Evolutionary conservation across 2,113 vertebrate species (phyloP), one percentile per base, ranked within the genome.

Genomic region (Hippocampus guttulatus): DNA sequence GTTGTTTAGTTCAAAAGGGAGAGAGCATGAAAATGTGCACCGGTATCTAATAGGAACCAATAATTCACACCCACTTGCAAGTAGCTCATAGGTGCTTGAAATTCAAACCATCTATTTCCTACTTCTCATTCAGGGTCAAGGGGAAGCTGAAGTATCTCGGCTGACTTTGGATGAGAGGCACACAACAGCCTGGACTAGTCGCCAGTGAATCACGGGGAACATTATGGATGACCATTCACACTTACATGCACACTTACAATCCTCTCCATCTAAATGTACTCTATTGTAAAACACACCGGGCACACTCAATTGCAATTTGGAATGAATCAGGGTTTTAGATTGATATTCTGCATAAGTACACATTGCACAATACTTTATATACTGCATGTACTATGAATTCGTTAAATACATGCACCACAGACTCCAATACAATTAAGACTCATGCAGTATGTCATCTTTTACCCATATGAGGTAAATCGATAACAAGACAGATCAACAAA

Each of bases 21-120:
- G 27, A 33, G 58, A 61, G 58, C 15, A 61, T 33, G 27, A 33
- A 5, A 61, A 33, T 30, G 27, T 61, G 58, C 58, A 33, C 27
- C 16, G 33, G 6, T 33, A 33, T 33, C 58, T 8, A 30, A 33
- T 33, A 30, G 15, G 16, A 18, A 33, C 27, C 27, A 20, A 33
- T 61, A 18, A 61, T 61, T 38, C 15, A 33, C 58, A 38, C 58
- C 58, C 58, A 61, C 27, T 61, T 33, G 58, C 27, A 33, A 16
- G 30, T 7, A 33, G 7, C 58, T 61, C 25, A 8, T 7, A 8
- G 58, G 27, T 3, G 16, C 25, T 33, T 61, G 27, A 61, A 61
- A 61, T 61, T 61, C 30, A 61, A 61, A 16, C 27, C 58, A 61
- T 38, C 27, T 23, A 61, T 61, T 61, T 61, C 33, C 15, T 61